Base-by-base conservation (phyloP, 37 sponge, comb jelly and placozoan genomes). In the Beroe ovata region DNA sequence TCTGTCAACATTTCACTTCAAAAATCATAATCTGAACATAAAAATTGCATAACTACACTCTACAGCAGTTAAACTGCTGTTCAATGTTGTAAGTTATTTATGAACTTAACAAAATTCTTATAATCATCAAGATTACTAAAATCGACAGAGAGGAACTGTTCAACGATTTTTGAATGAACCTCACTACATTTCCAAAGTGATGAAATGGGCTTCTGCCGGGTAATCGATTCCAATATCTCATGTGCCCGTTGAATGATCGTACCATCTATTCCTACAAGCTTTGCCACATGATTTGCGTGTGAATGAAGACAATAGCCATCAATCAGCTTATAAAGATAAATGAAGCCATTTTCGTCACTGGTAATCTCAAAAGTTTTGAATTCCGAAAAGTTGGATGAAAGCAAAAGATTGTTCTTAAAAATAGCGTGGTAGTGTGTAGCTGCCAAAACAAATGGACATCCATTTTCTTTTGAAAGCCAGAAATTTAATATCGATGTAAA, bases 361-460 rank as follows among this genome's bases (percentile, higher is more conserved):
- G 94, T 63, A 0, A 93, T 95, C 96, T 98, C 36, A 89, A 94
- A 95, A 94, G 89, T 41, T 88, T 93, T 94, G 61, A 93, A 98
- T 35, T 96, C 91, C 0, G 96, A 29, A 2, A 93, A 91, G 1
- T 60, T 60, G 14, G 94, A 64, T 39, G 66, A 60, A 1, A 95
- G 96, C 18, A 98, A 90, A 0, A 98, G 92, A 39, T 94, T 91
- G 60, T 93, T 92, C 36, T 95, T 90, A 20, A 93, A 90, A 33
- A 98, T 47, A 61, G 92, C 89, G 64, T 95, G 96, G 88, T 96
- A 98, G 88, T 98, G 99, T 20, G 99, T 98, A 72, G 99, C 96
- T 38, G 94, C 93, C 16, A 98, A 60, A 37, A 98, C 88, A 33
- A 72, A 71, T 22, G 99, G 99, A 89, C 98, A 97, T 38, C 88